These are phyloP conservation scores for Eupithecia exiguata DNA, from an alignment of 2,888 invertebrate genomes.

Conservation along the genomic window DNA sequence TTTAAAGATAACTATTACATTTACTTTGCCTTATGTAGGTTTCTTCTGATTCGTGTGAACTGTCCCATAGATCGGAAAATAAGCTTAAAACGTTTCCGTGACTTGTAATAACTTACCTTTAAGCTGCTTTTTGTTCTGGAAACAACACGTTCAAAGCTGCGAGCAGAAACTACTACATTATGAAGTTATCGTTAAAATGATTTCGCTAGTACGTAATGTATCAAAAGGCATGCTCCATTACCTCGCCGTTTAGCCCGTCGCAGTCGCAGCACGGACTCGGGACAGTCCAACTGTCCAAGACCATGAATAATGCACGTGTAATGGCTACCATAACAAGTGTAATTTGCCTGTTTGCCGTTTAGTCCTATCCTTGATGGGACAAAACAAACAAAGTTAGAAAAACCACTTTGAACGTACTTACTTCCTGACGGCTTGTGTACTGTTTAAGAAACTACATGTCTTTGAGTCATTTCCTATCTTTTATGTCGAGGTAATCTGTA, in stretches of 20 bases:
- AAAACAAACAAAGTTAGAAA: not conserved
- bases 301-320: slow-evolving; percentile 9
- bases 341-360: not conserved
- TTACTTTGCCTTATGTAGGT: too few relatives aligned
- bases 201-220: not conserved
- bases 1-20: too few relatives aligned
- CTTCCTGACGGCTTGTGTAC: not conserved
- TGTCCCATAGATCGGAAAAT: too few relatives aligned
- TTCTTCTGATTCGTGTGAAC: too few relatives aligned
- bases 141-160: too few relatives aligned
- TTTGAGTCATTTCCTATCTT: not conserved
- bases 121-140: not conserved
- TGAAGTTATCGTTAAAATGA: not conserved
- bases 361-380: not conserved
- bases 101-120: too few relatives aligned
- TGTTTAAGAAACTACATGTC: not conserved
- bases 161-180: not conserved
- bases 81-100: too few relatives aligned
- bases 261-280: not conserved
- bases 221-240: not conserved
- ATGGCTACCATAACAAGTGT: not conserved
- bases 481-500: not conserved
- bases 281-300: not conserved
- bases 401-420: not conserved
- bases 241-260: not conserved